Evolutionary conservation across 2,888 invertebrate genomes (phyloP), one percentile per base, ranked within the genome.

Genomic region (Galerucella nymphaeae): DNA sequence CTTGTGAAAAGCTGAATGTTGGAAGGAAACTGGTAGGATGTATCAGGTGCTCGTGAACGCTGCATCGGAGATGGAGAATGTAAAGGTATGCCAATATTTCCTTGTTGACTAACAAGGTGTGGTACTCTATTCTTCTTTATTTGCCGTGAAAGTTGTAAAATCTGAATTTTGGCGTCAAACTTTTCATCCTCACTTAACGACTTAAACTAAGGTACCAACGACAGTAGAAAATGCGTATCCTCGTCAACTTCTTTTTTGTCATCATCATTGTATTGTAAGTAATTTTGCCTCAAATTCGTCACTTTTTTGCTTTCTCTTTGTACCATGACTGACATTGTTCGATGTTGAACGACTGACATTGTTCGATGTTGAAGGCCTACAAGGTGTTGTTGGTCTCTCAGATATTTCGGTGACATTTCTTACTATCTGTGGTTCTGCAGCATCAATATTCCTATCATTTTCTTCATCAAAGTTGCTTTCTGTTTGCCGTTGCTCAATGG

Each of bases 401-500:
- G 48, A 48, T 14, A n/a, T 48, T 48, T 48, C 16, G n/a, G 48
- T 48, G n/a, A 0, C 48, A 48, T 48, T 6, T 48, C n/a, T n/a
- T 3, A 5, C 48, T 48, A 42, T 42, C 42, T 48, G 2, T n/a
- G 16, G n/a, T 48, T 14, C 48, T 1, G 48, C 2, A n/a, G 48
- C 14, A 1, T 48, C 48, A n/a, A 48, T 14, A 48, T 16, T 48
- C 14, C 5, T n/a, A 48, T 48, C 4, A 20, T 53, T 53, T 53
- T 53, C 53, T 18, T 53, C 53, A 16, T 67, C 58, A 13, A 68
- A 14, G 45, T 61, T 68, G 30, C 58, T 48, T 57, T 59, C 58
- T 14, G 48, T 61, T 14, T n/a, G 68, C 16, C 68, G 20, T 16
- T 62, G 45, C 50, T 42, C 68, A n/a, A 68, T 62, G 50, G 30